These are phyloP conservation scores for Choristoneura rosaceana DNA, from an alignment of 2,888 invertebrate species.

Conservation along the genomic window DNA sequence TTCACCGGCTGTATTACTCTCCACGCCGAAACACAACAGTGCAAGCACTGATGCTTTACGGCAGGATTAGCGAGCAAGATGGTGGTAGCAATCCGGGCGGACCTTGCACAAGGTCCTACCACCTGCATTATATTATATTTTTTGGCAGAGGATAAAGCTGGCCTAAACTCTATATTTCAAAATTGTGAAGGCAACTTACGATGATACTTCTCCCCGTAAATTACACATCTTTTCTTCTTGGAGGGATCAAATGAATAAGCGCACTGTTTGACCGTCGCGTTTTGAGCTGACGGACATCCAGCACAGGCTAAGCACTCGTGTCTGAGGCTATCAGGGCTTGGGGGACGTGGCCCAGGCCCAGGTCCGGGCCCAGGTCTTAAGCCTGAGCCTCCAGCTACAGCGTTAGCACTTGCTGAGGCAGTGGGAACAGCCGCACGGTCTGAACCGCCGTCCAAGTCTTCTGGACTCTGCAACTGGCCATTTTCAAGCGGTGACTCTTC, in stretches of 20 bases:
- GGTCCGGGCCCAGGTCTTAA: background rate
- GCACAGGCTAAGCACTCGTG: constrained; percentile 52
- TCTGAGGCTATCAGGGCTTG: background rate
- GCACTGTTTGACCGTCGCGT: constrained; percentile 60
- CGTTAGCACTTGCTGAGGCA: background rate
- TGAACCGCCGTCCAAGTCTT: background rate
- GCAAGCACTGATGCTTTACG: too few relatives aligned
- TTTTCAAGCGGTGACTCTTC: background rate
- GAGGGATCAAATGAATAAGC: constrained; percentile 50
- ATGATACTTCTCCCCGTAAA: constrained; percentile 64
- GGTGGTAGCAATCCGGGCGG: too few relatives aligned
- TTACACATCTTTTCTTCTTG: constrained; percentile 60
- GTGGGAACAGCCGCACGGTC: background rate
- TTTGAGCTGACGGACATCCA: constrained; percentile 57
- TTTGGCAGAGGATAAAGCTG: too few relatives aligned
- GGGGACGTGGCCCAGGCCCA: background rate
- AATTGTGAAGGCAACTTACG: constrained; percentile 55
- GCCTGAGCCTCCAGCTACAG: background rate
- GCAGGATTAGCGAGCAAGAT: too few relatives aligned
- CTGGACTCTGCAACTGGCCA: background rate
- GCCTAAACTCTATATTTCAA: background rate
- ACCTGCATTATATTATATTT: too few relatives aligned
- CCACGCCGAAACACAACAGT: too few relatives aligned
- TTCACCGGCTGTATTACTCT: too few relatives aligned
- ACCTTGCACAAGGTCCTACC: too few relatives aligned